Evolutionary conservation across 2,888 invertebrate species (phyloP).

Genomic region (Ptilodon capucinus): DNA sequence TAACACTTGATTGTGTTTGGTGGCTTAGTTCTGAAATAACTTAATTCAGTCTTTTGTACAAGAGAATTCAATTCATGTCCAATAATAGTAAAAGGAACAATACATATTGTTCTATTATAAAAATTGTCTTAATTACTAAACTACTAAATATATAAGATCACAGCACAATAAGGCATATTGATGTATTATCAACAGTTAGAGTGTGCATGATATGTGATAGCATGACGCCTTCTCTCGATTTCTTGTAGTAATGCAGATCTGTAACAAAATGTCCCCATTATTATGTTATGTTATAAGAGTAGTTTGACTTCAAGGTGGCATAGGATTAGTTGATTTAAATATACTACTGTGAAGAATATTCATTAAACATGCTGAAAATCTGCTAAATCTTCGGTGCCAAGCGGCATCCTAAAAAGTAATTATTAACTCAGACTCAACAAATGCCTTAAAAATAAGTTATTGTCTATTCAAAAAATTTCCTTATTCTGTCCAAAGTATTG

Average conservation of each 20-base stretch:
- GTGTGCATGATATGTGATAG: conserved; percentile 67
- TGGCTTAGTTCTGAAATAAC: too few relatives aligned
- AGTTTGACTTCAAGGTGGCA: too few relatives aligned
- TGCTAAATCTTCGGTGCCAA: too few relatives aligned
- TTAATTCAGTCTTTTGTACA: not conserved
- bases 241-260: conserved; percentile 90
- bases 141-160: conserved; percentile 59
- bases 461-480: too few relatives aligned
- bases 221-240: conserved; percentile 85
- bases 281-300: too few relatives aligned
- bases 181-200: conserved; percentile 61
- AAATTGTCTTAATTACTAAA: conserved; percentile 16
- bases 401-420: too few relatives aligned
- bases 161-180: conserved; percentile 67
- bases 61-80: not conserved
- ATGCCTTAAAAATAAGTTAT: too few relatives aligned
- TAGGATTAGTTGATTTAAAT: not conserved
- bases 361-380: too few relatives aligned
- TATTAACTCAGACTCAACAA: too few relatives aligned
- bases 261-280: conserved; percentile 45
- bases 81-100: not conserved
- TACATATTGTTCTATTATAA: not conserved
- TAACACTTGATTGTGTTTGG: too few relatives aligned
- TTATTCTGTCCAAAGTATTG: too few relatives aligned
- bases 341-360: too few relatives aligned